These are phyloP conservation scores for Drosophila sucinea DNA, from an alignment of 1,140 invertebrate genomes.

Conservation along the genomic window DNA sequence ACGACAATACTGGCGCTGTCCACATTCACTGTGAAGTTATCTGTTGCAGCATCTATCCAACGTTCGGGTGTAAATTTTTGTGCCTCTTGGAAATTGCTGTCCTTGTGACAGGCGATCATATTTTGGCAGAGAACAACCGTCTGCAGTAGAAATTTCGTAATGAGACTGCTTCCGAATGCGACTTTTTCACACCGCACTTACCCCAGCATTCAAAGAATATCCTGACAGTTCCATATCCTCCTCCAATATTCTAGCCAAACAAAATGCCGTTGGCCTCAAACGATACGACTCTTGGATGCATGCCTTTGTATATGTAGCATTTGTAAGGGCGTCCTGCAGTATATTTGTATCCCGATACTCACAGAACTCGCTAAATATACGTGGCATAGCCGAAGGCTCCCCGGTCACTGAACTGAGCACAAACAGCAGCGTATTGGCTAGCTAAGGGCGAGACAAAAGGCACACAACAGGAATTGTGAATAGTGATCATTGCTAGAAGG, in stretches of 20 bases:
- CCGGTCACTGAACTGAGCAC: constrained; percentile 90
- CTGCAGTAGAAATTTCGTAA: constrained; percentile 82
- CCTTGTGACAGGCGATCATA: constrained; percentile 90
- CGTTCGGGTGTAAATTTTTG: constrained; percentile 91
- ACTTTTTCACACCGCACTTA: constrained; percentile 82
- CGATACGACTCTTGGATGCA: constrained; percentile 94
- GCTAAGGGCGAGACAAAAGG: constrained; percentile 83
- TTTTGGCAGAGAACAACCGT: constrained; percentile 94
- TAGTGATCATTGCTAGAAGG: not conserved
- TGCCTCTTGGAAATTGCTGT: constrained; percentile 91
- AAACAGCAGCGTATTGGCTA: constrained; percentile 92
- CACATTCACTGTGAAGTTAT: constrained; percentile 79
- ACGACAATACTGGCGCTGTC: constrained; percentile 86
- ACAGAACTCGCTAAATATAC: constrained; percentile 90
- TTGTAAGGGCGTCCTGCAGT: constrained; percentile 86
- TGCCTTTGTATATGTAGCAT: constrained; percentile 91
- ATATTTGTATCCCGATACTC: constrained; percentile 85
- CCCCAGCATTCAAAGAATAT: constrained; percentile 90
- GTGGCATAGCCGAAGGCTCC: constrained; percentile 88
- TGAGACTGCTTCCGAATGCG: not conserved
- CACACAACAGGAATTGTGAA: not conserved
- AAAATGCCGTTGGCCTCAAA: constrained; percentile 92
- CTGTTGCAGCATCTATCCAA: constrained; percentile 87
- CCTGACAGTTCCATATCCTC: constrained; percentile 90
- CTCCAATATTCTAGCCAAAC: constrained; percentile 91